Evolutionary conservation across 2,888 invertebrate species (phyloP).

Genomic region (Cataglyphis albicans): DNA sequence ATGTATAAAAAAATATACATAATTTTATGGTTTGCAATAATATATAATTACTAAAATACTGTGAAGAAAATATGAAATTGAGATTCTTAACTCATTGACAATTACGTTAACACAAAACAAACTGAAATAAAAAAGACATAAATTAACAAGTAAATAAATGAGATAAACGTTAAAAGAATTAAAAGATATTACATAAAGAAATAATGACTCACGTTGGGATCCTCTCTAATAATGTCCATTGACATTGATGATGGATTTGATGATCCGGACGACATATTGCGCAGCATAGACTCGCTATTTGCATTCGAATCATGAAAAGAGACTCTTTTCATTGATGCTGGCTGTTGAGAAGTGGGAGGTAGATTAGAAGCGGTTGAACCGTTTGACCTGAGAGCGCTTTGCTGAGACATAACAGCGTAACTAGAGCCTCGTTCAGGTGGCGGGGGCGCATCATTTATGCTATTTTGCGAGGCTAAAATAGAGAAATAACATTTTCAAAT

Average conservation of each 20-base stretch:
- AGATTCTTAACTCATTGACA: neutral
- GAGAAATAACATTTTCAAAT: slow-evolving; percentile 33
- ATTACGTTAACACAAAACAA: neutral
- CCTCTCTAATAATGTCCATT: slow-evolving; percentile 90
- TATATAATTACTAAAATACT: neutral
- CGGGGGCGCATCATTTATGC: slow-evolving; percentile 87
- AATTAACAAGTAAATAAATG: neutral
- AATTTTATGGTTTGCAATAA: neutral
- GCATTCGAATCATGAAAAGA: slow-evolving; percentile 90
- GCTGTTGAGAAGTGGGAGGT: slow-evolving; percentile 78
- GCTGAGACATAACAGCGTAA: slow-evolving; percentile 93
- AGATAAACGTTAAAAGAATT: neutral
- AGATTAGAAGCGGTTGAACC: slow-evolving; percentile 83
- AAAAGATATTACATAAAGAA: neutral
- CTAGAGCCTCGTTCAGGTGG: slow-evolving; percentile 96
- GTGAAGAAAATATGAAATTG: neutral
- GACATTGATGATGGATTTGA: slow-evolving; percentile 84
- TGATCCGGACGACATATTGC: slow-evolving; percentile 84
- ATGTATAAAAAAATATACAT: neutral
- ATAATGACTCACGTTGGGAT: slow-evolving; percentile 91
- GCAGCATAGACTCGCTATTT: slow-evolving; percentile 79
- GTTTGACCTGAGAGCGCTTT: slow-evolving; percentile 86
- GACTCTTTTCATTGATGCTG: slow-evolving; percentile 89
- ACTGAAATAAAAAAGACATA: neutral
- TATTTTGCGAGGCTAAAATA: slow-evolving; percentile 79